Base-by-base conservation (phyloP, 1,140 invertebrate species). In the Drosophila lacertosa region DNA sequence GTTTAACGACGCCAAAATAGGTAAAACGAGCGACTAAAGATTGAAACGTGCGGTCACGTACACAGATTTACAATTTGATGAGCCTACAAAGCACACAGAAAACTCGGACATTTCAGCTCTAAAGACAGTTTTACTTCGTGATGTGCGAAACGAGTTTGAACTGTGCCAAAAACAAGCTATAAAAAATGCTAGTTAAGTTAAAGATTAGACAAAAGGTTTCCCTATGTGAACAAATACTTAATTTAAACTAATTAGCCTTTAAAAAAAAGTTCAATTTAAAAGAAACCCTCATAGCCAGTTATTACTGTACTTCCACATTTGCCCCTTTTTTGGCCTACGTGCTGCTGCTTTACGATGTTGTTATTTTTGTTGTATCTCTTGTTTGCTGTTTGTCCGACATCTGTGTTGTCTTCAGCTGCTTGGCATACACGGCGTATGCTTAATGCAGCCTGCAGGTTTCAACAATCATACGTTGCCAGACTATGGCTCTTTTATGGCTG, bases 1-100 rank as follows among this genome's bases (percentile, higher is more conserved):
- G 74, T 60, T 59, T 74, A 82, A 82, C 69, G 78, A 77, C 33
- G 44, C 48, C 42, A 63, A 82, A 83, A 75, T 47, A 64, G 65
- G 40, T 71, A 48, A 66, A 76, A 74, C 79, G 72, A 77, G 59
- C 22, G 26, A 40, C 40, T 40, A 44, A 48, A 68, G 47, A 45
- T 67, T 59, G 24, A 67, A 53, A 59, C 63, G 57, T 48, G 33
- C 32, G 35, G 62, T 83, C 79, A 82, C 79, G 79, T 83, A 42
- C 26, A 35, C 35, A 44, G 65, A 63, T 83, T 83, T 78, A 70
- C 69, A 78, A 74, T 63, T 68, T 82, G 50, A 67, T 73, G 74
- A 7, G 57, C 57, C 77, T 76, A 69, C 59, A 53, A 39, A 53
- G 18, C 13, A 40, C 35, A 33, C n/a, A n/a, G n/a, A 37, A 40